phyloP scores from a whole-genome alignment of 2,888 invertebrate genomes.

The Clostera curtula region DNA sequence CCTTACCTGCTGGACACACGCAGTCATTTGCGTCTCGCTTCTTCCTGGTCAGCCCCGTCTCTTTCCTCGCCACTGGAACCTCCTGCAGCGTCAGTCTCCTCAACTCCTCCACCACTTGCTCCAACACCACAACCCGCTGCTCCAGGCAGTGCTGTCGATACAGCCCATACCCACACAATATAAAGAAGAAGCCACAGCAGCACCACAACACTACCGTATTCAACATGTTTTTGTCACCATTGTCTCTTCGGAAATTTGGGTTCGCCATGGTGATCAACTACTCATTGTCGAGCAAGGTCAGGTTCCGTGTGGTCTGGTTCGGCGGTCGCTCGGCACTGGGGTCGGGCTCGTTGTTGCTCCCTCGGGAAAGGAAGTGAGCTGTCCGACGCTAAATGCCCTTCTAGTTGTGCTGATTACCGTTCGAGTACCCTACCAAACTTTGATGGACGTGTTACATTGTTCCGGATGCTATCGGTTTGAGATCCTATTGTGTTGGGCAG shows the following conservation, averaged over 20 bases:
- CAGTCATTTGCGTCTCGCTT: constrained; percentile 58
- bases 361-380: constrained; percentile 67
- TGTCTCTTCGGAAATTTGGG: constrained; percentile 32
- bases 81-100: constrained; percentile 23
- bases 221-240: constrained; percentile 41
- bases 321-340: constrained; percentile 28
- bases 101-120: constrained; percentile 37
- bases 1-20: constrained; percentile 63
- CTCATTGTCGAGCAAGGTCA: constrained; percentile 33
- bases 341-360: constrained; percentile 27
- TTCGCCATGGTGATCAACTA: constrained; percentile 38
- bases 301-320: constrained; percentile 24
- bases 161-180: constrained; percentile 52
- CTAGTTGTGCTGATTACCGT: constrained; percentile 63
- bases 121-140: constrained; percentile 48
- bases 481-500: too few species aligned
- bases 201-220: constrained; percentile 62
- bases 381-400: constrained; percentile 67
- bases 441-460: constrained; percentile 63
- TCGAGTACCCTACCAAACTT: constrained; percentile 64
- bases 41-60: constrained; percentile 37
- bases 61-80: constrained; percentile 14
- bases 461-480: constrained; percentile 42
- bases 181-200: constrained; percentile 53
- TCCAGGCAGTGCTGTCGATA: constrained; percentile 58